Evolutionary conservation across 2,888 invertebrate species (phyloP).

Genomic region (Axea sp.): DNA sequence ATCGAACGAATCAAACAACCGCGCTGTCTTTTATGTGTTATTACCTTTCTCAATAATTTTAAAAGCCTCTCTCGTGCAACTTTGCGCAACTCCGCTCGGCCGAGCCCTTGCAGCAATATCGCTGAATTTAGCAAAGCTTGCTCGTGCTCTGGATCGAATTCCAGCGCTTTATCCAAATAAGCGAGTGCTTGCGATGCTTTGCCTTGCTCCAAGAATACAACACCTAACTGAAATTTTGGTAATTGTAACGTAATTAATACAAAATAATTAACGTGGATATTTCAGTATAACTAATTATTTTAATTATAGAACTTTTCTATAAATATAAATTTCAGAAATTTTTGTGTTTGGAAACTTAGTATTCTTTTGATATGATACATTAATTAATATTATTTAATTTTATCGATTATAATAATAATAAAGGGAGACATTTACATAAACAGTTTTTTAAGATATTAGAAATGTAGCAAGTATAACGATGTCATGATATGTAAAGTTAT

Average conservation of each 20-base stretch:
- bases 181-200: slow-evolving; percentile 94
- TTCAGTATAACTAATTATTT: too few relatives aligned
- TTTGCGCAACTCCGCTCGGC: slow-evolving; percentile 88
- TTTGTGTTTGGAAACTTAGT: too few relatives aligned
- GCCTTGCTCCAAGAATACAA: slow-evolving; percentile 95
- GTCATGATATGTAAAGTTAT: too few relatives aligned
- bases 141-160: slow-evolving; percentile 95
- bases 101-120: slow-evolving; percentile 94
- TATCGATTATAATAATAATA: too few relatives aligned
- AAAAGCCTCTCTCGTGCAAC: slow-evolving; percentile 90
- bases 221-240: slow-evolving; percentile 87
- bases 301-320: too few relatives aligned
- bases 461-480: too few relatives aligned
- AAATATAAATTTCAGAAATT: too few relatives aligned
- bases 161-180: slow-evolving; percentile 95
- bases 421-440: too few relatives aligned
- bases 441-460: too few relatives aligned
- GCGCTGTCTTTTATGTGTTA: slow-evolving; percentile 35
- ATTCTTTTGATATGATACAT: too few relatives aligned
- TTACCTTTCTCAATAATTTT: slow-evolving; percentile 87
- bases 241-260: not conserved
- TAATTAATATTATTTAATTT: too few relatives aligned
- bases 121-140: slow-evolving; percentile 97
- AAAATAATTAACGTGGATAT: too few relatives aligned
- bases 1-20: slow-evolving; percentile 25